Evolutionary conservation across 2,113 vertebrate genomes (phyloP).

Genomic region (Dermatemys mawii): DNA sequence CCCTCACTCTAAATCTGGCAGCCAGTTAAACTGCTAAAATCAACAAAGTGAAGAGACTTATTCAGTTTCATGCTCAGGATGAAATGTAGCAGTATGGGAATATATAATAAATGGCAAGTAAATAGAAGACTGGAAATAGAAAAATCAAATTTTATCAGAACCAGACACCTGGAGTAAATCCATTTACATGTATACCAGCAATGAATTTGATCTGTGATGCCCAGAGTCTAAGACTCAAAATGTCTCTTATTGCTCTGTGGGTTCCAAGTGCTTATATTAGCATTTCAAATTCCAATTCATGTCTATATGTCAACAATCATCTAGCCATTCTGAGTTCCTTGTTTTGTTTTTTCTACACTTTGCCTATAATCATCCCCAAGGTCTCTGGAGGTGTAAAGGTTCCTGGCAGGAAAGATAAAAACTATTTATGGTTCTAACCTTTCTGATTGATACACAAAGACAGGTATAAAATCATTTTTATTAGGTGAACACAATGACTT

Average conservation of each 20-base stretch:
- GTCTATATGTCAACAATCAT: background rate
- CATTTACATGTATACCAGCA: background rate
- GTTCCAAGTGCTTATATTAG: background rate
- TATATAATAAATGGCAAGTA: background rate
- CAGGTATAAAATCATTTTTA: slow-evolving; percentile 9
- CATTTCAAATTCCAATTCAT: background rate
- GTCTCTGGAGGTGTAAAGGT: background rate
- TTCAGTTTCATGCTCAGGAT: background rate
- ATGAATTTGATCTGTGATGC: background rate
- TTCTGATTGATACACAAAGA: slow-evolving; percentile 20
- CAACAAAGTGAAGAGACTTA: background rate
- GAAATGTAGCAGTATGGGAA: background rate
- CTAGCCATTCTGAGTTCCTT: background rate
- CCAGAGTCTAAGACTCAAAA: background rate
- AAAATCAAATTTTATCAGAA: background rate
- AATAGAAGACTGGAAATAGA: background rate
- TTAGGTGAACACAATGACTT: slow-evolving; percentile 1
- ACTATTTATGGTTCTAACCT: slow-evolving; percentile 21
- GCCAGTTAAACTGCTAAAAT: background rate
- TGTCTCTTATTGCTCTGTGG: background rate
- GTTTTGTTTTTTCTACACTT: background rate
- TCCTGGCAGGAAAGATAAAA: slow-evolving; percentile 41
- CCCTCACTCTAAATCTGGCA: rapidly evolving
- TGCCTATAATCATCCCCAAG: background rate
- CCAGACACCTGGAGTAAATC: background rate